phyloP scores from a whole-genome alignment of 2,888 invertebrate species.

The Brenthis hecate region DNA sequence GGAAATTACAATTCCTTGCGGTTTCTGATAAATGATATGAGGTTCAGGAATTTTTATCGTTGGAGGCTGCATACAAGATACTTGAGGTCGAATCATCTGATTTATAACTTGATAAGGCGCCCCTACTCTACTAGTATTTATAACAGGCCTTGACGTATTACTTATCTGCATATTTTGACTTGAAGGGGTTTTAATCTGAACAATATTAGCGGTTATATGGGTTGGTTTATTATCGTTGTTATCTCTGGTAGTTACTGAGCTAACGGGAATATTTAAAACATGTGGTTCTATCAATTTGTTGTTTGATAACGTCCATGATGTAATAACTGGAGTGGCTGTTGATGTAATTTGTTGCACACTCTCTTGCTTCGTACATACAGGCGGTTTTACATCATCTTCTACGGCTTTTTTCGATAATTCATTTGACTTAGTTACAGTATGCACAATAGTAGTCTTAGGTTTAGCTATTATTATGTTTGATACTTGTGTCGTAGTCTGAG shows the following conservation, averaged over 20 bases:
- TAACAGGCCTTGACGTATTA: constrained; percentile 60
- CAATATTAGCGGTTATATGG: constrained; percentile 69
- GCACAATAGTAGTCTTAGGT: constrained; percentile 56
- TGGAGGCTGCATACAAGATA: constrained; percentile 83
- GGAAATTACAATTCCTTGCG: constrained; percentile 72
- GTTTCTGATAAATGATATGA: constrained; percentile 74
- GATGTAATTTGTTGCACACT: constrained; percentile 63
- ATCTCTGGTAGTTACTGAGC: constrained; percentile 54
- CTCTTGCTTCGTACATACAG: constrained; percentile 60
- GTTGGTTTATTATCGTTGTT: constrained; percentile 64
- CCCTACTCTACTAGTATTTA: constrained; percentile 61
- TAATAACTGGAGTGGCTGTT: constrained; percentile 79
- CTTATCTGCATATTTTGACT: constrained; percentile 56
- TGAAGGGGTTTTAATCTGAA: constrained; percentile 68
- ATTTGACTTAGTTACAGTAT: constrained; percentile 51
- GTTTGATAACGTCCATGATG: constrained; percentile 80
- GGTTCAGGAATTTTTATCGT: constrained; percentile 85
- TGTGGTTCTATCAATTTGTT: constrained; percentile 72
- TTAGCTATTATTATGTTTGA: constrained; percentile 74
- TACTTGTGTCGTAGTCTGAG: constrained; percentile 63
- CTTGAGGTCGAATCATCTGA: constrained; percentile 66
- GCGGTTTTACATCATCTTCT: constrained; percentile 62
- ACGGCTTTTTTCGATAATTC: constrained; percentile 56
- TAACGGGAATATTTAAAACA: constrained; percentile 61
- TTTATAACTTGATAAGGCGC: constrained; percentile 75